Evolutionary conservation across 2,113 vertebrate genomes (phyloP), one percentile per base, ranked within the genome.

Genomic region (Hirundichthys speculiger): DNA sequence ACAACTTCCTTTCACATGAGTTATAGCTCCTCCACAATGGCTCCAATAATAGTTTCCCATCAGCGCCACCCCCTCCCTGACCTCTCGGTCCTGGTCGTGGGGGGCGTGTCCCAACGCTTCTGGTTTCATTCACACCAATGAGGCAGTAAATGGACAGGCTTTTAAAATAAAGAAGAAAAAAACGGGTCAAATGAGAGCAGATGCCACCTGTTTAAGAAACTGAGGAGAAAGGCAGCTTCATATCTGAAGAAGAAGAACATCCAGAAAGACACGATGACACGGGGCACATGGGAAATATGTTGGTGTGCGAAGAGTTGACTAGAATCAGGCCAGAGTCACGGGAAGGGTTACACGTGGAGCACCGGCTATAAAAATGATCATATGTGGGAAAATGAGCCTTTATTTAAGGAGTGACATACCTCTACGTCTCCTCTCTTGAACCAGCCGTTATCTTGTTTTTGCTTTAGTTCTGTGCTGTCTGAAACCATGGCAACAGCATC

Each of bases 1-100:
- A 79, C 77, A 27, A 82, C 82, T 89, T 89, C 88, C 88, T 83
- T 46, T 76, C 66, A 41, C 71, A 77, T 88, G 84, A 89, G 39
- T 85, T 67, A 89, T 70, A 18, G 79, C 58, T 61, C 39, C 63
- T 77, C 69, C 81, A 89, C 87, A 87, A 89, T 89, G 77, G 87
- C 61, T 77, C 80, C 85, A 75, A 83, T 79, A 56, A 87, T 84
- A 84, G 84, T 79, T 86, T 84, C 88, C 84, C 86, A 86, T 85
- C 77, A 40, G 71, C 47, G 0, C 45, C 12, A 76, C 78, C 86
- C 84, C 60, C 69, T 64, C 53, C 40, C 42, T 70, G 88, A 86
- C 84, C 88, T 67, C 40, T 45, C 8, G 2, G 34, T 62, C 62
- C 59, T 64, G 71, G 57, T 41, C 13, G n/a, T 6, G 5, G 42